Evolutionary conservation across 2,113 vertebrate species (phyloP).

Genomic region (Bujurquina vittata): DNA sequence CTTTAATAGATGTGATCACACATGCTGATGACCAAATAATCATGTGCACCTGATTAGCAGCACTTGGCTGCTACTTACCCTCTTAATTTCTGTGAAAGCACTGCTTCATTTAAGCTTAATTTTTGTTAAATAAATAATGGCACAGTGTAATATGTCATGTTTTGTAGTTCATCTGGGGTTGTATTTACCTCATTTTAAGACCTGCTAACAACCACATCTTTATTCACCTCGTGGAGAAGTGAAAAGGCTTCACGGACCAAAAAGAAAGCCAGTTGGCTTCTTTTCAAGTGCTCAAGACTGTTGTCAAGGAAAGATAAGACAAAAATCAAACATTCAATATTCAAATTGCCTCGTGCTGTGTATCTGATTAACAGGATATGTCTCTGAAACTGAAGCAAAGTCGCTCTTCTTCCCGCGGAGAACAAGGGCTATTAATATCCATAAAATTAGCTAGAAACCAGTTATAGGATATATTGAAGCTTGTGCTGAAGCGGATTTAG

Average conservation of each 20-base stretch:
- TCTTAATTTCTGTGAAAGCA: neutral
- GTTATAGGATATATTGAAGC: neutral
- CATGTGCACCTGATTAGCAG: neutral
- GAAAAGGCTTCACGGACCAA: neutral
- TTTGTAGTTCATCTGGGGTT: neutral
- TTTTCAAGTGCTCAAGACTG: neutral
- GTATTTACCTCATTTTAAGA: too few species aligned
- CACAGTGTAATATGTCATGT: neutral
- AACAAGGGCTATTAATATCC: neutral
- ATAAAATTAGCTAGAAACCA: neutral
- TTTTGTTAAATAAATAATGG: too few species aligned
- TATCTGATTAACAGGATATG: neutral
- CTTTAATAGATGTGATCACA: neutral
- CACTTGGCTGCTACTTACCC: neutral
- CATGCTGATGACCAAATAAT: neutral
- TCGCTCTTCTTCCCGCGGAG: neutral
- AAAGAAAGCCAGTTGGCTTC: neutral
- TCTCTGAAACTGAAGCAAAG: neutral
- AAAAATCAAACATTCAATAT: neutral
- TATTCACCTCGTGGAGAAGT: neutral
- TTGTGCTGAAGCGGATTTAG: neutral
- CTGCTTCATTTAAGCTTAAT: too few species aligned
- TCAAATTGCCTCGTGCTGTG: neutral
- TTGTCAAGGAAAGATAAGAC: neutral
- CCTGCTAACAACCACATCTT: neutral